Evolutionary conservation across 2,888 invertebrate genomes (phyloP).

Genomic region (Brachynemurus nebulosus): DNA sequence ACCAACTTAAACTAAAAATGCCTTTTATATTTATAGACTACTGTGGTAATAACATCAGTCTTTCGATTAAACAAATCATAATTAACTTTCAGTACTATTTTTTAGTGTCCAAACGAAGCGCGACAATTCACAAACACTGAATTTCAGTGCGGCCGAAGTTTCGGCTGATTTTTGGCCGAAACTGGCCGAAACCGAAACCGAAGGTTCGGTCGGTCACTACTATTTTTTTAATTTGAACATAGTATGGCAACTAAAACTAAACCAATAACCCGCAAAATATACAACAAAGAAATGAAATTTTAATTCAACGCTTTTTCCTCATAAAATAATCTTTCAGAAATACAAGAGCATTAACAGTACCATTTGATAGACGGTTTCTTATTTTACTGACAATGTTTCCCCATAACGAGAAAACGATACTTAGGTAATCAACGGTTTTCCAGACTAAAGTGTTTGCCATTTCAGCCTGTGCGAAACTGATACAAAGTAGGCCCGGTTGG

Average conservation of each 20-base stretch:
- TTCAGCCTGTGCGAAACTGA: too few relatives aligned
- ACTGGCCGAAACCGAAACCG: too few relatives aligned
- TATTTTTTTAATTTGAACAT: background rate
- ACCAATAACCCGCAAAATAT: background rate
- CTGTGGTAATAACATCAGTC: background rate
- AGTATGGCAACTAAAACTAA: background rate
- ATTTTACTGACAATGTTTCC: background rate
- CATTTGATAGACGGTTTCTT: background rate
- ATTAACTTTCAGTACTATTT: too few relatives aligned
- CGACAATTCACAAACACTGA: too few relatives aligned
- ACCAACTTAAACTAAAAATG: background rate
- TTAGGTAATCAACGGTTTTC: too few relatives aligned
- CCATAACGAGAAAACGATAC: background rate
- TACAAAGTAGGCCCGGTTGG: too few relatives aligned
- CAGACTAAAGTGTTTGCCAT: too few relatives aligned
- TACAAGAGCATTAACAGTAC: background rate
- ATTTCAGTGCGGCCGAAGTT: too few relatives aligned
- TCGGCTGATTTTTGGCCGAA: too few relatives aligned
- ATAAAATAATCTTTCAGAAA: background rate
- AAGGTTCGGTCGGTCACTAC: too few relatives aligned
- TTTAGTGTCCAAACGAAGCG: too few relatives aligned
- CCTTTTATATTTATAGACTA: background rate
- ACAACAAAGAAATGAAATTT: background rate
- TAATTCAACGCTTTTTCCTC: background rate
- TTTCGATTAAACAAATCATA: background rate